Conservation (phyloP, 2,888 invertebrate species). For the Phortica okadai region DNA sequence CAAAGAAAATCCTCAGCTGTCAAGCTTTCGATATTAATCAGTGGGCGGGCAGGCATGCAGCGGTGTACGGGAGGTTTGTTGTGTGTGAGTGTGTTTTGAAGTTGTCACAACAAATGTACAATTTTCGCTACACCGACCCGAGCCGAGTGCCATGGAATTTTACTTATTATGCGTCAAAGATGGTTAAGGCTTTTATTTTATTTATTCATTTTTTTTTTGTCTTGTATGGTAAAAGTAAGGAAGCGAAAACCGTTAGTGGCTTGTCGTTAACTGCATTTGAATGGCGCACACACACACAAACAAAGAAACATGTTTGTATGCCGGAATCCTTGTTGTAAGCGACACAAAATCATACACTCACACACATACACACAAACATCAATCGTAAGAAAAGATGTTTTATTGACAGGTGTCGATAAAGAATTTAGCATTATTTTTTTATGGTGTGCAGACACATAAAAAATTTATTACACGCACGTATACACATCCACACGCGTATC, state of each 20-base stretch:
- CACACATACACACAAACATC: constrained; percentile 6
- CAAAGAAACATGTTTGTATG: background rate
- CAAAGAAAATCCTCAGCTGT: constrained; percentile 19
- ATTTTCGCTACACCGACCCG: background rate
- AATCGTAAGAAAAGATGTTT: constrained; percentile 47
- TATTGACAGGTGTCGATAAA: constrained; percentile 70
- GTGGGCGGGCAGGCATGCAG: background rate
- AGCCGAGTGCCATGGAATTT: background rate
- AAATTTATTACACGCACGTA: constrained; percentile 27
- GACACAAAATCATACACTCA: constrained; percentile 5
- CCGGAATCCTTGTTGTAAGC: too few species aligned
- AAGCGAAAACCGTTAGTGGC: background rate
- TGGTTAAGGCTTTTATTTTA: background rate
- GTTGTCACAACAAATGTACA: constrained; percentile 21
- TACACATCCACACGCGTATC: background rate
- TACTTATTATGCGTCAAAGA: background rate
- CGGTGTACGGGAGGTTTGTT: background rate
- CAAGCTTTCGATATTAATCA: constrained; percentile 28
- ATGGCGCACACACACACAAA: constrained; percentile 2
- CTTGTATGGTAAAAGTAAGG: background rate
- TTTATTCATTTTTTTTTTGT: background rate
- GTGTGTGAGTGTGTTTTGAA: background rate
- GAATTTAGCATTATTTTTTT: constrained; percentile 65
- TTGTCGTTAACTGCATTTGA: constrained; percentile 11
- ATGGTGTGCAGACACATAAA: constrained; percentile 16